Percentiles rank a stretch among this genome's conserved stretches.
Evolutionary conservation across 2,797 vertebrate genomes (phyloP).

Genomic region (Lepus townsendii): DNA sequence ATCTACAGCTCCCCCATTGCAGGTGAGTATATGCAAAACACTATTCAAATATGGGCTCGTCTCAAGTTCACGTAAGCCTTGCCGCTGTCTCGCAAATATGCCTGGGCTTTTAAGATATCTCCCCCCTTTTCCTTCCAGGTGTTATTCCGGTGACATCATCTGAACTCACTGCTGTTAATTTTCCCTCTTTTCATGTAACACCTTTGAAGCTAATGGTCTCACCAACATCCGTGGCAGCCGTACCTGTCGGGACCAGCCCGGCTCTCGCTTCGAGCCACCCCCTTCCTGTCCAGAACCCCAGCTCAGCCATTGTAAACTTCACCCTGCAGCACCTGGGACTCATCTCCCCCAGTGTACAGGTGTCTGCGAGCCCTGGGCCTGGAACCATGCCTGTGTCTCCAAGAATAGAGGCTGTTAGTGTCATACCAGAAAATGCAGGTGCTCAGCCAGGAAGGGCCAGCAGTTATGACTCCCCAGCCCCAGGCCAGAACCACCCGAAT

Average conservation of each 20-base stretch:
- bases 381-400: constrained; percentile 80
- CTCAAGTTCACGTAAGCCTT: background rate
- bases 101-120: constrained; percentile 32
- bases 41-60: background rate
- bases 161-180: constrained; percentile 87
- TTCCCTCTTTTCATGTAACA: constrained; percentile 89
- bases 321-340: constrained; percentile 95
- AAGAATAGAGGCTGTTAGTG: constrained; percentile 80
- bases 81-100: background rate
- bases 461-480: constrained; percentile 86
- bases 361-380: constrained; percentile 79
- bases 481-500: constrained; percentile 73
- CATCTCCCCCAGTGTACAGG: constrained; percentile 89
- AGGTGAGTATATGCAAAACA: constrained; percentile 87
- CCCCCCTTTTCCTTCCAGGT: constrained; percentile 84
- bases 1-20: constrained; percentile 93
- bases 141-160: constrained; percentile 87
- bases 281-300: constrained; percentile 88
- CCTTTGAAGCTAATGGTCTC: constrained; percentile 90
- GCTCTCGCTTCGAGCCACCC: constrained; percentile 82
- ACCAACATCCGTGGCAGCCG: constrained; percentile 88
- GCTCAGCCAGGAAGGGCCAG: constrained; percentile 90
- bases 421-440: constrained; percentile 80
- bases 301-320: constrained; percentile 95
- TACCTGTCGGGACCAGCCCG: constrained; percentile 85